Base-by-base conservation (phyloP, 2,113 vertebrate genomes). In the Acanthisitta chloris region DNA sequence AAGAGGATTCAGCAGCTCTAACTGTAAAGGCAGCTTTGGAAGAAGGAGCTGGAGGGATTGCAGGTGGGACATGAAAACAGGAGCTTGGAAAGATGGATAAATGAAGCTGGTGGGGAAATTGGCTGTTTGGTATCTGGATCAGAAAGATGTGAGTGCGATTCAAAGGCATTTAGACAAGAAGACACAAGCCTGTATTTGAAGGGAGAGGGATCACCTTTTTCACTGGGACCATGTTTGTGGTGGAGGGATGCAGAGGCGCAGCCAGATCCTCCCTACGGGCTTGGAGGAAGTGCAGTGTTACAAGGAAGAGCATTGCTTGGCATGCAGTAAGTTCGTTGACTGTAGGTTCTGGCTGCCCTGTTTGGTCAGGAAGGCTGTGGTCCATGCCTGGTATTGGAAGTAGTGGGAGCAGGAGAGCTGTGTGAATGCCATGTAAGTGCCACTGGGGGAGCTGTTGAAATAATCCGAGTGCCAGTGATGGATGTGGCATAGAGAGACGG, bases 1-100 rank as follows among this genome's bases (percentile, higher is more conserved):
- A 96, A 81, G 94, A 67, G 67, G 59, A 36, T 83, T 87, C 43
- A 20, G 79, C 48, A 81, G 88, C 67, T 77, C 54, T 43, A 33
- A 66, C 65, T 71, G 86, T 76, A 94, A 82, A 77, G 71, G 91
- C 78, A 62, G 61, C 69, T 82, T 86, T 62, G 54, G 93, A 92
- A 91, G 96, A 78, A 80, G 88, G 54, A 92, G 86, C 78, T 95
- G 58, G 83, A 89, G 57, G 80, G 67, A 77, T 80, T 91, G 78
- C 84, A 93, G 91, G 69, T 93, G 91, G 86, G 94, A 69, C 51
- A 45, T 49, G 61, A 83, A 82, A 89, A 91, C 42, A 58, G 55
- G 59, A 86, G 70, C 51, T 78, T 81, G 78, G 59, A 74, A 92
- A 52, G 67, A 55, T 9, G 58, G 31, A 55, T 70, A 88, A 85